A percentile compares a stretch with the other conserved stretches of the same genome.
These are phyloP conservation scores for Neosalanx taihuensis DNA, from an alignment of 2,797 vertebrate genomes.

Conservation along the genomic window DNA sequence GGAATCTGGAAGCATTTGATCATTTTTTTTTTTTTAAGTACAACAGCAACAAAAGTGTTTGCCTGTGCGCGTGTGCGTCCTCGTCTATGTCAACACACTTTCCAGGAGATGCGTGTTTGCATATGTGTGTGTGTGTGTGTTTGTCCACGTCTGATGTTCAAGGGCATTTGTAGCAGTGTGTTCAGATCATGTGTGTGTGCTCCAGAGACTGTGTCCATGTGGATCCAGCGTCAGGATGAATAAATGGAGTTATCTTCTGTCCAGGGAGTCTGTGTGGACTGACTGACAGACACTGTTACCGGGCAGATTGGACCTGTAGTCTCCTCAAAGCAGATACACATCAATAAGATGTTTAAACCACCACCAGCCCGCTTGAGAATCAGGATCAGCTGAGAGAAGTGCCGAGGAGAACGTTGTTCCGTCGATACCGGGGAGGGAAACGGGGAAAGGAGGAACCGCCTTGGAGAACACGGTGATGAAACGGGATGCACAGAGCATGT, in stretches of 20 bases:
- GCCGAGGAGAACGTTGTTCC: no score
- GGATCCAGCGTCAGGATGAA: conserved; percentile 20
- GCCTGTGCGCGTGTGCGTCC: neutral
- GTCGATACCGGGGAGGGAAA: neutral
- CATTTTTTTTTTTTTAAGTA: conserved; percentile 33
- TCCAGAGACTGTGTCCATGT: neutral
- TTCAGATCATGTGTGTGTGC: neutral
- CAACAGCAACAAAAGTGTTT: conserved; percentile 1
- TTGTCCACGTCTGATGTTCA: neutral
- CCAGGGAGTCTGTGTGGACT: conserved; percentile 16
- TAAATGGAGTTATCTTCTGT: conserved; percentile 32
- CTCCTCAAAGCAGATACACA: conserved; percentile 57
- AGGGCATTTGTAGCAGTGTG: conserved; percentile 11
- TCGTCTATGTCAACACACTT: neutral
- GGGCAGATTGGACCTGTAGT: conserved; percentile 25
- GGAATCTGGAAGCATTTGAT: conserved; percentile 54
- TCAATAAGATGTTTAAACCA: conserved; percentile 53
- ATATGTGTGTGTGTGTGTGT: neutral
- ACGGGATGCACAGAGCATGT: neutral
- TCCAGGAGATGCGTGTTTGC: neutral
- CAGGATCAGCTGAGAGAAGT: neutral
- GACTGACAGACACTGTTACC: neutral
- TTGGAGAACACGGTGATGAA: neutral
- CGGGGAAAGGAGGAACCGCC: neutral
- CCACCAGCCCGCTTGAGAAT: conserved; percentile 13